Base-by-base conservation (phyloP, 2,113 vertebrate genomes). In the Malurus cyaneus region DNA sequence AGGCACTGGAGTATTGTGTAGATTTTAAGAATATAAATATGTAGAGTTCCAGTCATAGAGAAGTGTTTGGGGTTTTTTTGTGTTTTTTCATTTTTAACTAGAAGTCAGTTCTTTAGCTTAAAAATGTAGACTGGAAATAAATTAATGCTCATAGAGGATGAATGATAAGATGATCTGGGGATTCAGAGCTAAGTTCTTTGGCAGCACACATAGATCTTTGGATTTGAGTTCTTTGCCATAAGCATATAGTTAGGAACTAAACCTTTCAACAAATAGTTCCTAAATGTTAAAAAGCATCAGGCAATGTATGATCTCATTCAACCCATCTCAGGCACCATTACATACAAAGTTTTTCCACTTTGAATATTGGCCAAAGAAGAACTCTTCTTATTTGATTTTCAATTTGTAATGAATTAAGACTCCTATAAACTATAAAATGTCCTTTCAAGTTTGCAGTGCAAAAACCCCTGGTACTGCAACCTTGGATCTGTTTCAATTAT, bases 1-100 rank as follows among this genome's bases (percentile, higher is more conserved):
- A 12, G 21, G 4, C 25, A 20, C 4, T 67, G 25, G 3, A 74
- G 6, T 4, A 59, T 15, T 70, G 7, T 28, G 8, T 24, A 47
- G 18, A 41, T 47, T 54, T 41, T 49, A 71, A 61, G 18, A 57
- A 7, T 32, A 28, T 20, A 71, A 29, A 4, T 16, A 47, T 23
- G 9, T 32, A 69, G 10, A 28, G 3, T 62, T 15, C 1, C 9
- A 34, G 18, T 18, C 7, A 23, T 50, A 34, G 0, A 2, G 28
- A 79, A 61, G 18, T 19, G 26, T 1, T 69, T 44, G 9, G n/a
- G n/a, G 5, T 5, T 49, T 3, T 17, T 10, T 25, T 16, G 19
- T 47, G 46, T 31, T 65, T 23, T 4, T 0, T 42, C 12, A 42
- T 46, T 60, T 29, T 7, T 8, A n/a, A 12, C 6, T 50, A 12